Percentiles rank a stretch among this genome's conserved stretches.
phyloP scores from a whole-genome alignment of 2,888 invertebrate genomes.

The Dorcus parallelipipedus region DNA sequence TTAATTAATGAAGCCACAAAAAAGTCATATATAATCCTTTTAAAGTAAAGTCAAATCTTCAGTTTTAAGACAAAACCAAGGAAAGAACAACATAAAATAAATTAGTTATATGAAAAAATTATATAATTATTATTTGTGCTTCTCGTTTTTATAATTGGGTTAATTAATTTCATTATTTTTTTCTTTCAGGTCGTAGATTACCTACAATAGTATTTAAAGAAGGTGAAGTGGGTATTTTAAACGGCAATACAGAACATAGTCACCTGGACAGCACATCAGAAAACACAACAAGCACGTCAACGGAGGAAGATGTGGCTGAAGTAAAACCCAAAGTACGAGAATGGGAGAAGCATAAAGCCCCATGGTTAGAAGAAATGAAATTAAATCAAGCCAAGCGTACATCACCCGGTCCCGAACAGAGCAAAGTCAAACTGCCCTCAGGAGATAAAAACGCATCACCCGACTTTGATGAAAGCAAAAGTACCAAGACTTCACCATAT shows the following conservation, averaged over 20 bases:
- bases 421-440: slow-evolving; percentile 34
- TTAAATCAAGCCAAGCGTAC: slow-evolving; percentile 70
- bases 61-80: too few relatives aligned
- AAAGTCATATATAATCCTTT: too few relatives aligned
- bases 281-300: not conserved
- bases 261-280: slow-evolving; percentile 12
- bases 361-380: slow-evolving; percentile 81
- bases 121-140: not conserved
- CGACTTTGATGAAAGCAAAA: slow-evolving; percentile 16
- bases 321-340: slow-evolving; percentile 63
- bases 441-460: slow-evolving; percentile 40
- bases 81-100: too few relatives aligned
- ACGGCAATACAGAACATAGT: slow-evolving; percentile 37
- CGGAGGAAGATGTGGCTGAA: slow-evolving; percentile 36
- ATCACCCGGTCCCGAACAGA: slow-evolving; percentile 43
- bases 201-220: slow-evolving; percentile 53
- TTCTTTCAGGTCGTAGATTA: slow-evolving; percentile 53
- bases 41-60: too few relatives aligned
- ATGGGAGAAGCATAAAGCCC: slow-evolving; percentile 71
- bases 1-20: too few relatives aligned
- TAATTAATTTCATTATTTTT: not conserved
- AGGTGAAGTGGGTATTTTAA: slow-evolving; percentile 34
- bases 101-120: too few relatives aligned
- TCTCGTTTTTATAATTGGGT: not conserved
- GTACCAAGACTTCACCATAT: slow-evolving; percentile 11